Conservation (phyloP, 2,113 vertebrate genomes). For the Tragelaphus buxtoni region DNA sequence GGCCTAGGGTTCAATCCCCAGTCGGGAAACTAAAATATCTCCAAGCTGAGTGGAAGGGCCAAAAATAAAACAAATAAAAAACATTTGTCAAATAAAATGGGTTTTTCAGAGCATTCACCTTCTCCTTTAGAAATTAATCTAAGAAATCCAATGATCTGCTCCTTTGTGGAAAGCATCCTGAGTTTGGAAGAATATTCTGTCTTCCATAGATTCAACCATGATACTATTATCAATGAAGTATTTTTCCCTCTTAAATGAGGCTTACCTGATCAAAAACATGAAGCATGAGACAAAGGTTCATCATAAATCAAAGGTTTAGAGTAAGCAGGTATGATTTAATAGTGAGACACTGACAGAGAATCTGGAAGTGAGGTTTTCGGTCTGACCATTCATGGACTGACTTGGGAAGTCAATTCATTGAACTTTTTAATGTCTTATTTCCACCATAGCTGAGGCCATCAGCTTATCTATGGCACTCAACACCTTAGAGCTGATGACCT, state of each 20-base stretch:
- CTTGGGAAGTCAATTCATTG: not conserved
- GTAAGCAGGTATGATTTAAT: not conserved
- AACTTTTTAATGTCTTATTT: not conserved
- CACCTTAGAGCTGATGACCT: not conserved
- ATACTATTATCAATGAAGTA: not conserved
- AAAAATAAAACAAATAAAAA: not conserved
- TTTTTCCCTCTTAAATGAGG: not conserved
- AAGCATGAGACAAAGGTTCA: not conserved
- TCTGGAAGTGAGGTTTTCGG: not conserved
- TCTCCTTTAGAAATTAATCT: not conserved
- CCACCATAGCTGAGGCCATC: not conserved
- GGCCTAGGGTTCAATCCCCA: not conserved
- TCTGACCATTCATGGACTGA: not conserved
- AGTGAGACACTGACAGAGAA: not conserved
- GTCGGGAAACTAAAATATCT: not conserved
- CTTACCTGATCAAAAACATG: not conserved
- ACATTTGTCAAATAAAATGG: not conserved
- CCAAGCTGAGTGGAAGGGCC: not conserved
- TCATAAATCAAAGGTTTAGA: not conserved
- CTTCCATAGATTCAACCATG: not conserved
- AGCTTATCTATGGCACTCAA: not conserved
- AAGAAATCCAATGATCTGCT: not conserved
- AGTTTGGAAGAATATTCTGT: not conserved
- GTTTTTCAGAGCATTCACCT: not conserved
- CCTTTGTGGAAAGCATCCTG: not conserved